phyloP scores from a whole-genome alignment of 2,888 invertebrate species.

The Phorcus lineatus region DNA sequence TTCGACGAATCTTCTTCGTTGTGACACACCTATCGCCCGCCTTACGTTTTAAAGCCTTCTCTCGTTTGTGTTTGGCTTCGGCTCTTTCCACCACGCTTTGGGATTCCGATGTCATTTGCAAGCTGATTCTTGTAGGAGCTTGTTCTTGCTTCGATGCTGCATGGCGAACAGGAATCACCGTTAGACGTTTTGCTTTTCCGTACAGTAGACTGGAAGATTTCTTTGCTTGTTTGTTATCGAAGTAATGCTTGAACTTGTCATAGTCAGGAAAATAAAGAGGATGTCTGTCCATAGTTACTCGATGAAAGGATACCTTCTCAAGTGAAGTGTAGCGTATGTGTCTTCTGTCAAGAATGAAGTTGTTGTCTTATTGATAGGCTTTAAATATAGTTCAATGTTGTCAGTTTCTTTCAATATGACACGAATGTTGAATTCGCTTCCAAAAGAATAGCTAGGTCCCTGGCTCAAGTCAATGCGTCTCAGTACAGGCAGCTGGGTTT shows the following conservation, averaged over 20 bases:
- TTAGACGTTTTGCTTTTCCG: background rate
- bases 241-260: background rate
- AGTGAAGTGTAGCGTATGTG: background rate
- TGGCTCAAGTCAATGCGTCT: background rate
- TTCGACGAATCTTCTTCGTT: background rate
- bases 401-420: too few relatives aligned
- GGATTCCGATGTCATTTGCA: background rate
- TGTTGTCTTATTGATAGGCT: background rate
- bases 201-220: background rate
- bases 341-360: background rate
- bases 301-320: background rate
- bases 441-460: background rate
- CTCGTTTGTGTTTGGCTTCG: background rate
- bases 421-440: too few relatives aligned
- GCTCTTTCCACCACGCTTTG: conserved; percentile 13
- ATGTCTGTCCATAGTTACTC: background rate
- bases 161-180: background rate
- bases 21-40: background rate
- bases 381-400: too few relatives aligned
- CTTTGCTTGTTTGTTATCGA: background rate
- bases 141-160: background rate
- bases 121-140: too few relatives aligned
- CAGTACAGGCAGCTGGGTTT: background rate
- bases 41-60: conserved; percentile 4
- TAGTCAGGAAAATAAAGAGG: conserved; percentile 1